Evolutionary conservation across 2,888 invertebrate species (phyloP).

Genomic region (Prosapia bicincta): DNA sequence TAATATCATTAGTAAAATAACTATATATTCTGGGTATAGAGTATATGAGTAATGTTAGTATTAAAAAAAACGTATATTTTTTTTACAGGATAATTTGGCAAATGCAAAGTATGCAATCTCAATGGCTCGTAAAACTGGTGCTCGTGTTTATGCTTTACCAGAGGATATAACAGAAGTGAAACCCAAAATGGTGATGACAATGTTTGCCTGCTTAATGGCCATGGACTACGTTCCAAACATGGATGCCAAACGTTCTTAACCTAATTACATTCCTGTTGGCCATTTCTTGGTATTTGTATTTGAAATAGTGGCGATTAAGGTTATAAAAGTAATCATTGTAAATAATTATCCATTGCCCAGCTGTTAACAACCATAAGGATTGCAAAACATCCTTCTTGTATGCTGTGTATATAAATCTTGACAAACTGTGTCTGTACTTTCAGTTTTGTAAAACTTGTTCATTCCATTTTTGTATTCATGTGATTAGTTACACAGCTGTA

Average conservation of each 20-base stretch:
- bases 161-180: slow-evolving; percentile 41
- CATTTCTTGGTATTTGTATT: background rate
- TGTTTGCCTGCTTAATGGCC: slow-evolving; percentile 99
- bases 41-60: too few species aligned
- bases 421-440: background rate
- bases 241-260: slow-evolving; percentile 49
- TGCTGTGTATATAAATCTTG: background rate
- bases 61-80: too few species aligned
- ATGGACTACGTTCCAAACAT: slow-evolving; percentile 91
- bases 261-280: background rate
- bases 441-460: background rate
- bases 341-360: background rate
- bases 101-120: slow-evolving; percentile 99
- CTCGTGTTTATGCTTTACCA: slow-evolving; percentile 92
- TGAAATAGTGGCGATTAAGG: background rate
- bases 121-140: slow-evolving; percentile 96
- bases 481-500: background rate
- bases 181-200: slow-evolving; percentile 83
- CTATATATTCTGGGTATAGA: too few species aligned
- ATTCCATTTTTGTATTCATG: background rate
- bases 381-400: background rate
- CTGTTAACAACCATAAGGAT: background rate
- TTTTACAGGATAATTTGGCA: slow-evolving; percentile 79
- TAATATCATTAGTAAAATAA: too few species aligned
- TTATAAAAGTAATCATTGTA: background rate